phyloP scores from a whole-genome alignment of 2,113 vertebrate genomes.

The Anarhynchus alexandrinus region DNA sequence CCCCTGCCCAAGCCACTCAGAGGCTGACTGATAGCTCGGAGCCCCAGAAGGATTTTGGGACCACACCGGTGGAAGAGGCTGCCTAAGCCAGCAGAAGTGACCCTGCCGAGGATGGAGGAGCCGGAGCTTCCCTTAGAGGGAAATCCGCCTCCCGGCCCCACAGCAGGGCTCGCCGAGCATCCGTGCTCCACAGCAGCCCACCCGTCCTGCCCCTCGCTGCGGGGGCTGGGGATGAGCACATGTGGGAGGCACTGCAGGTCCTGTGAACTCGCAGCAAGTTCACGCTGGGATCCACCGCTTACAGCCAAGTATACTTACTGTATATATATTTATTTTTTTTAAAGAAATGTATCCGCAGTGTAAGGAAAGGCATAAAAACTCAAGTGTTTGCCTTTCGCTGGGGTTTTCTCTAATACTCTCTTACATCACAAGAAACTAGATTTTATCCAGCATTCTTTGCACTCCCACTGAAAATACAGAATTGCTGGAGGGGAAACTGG shows the following conservation, averaged over 20 bases:
- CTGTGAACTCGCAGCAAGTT: not conserved
- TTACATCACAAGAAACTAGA: not conserved
- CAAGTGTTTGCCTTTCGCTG: not conserved
- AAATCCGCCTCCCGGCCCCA: not conserved
- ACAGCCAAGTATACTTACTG: fast-evolving
- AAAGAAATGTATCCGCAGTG: not conserved
- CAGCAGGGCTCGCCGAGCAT: not conserved
- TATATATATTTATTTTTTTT: not conserved
- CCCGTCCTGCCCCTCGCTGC: not conserved
- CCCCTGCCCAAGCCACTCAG: fast-evolving
- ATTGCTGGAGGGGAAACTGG: not conserved
- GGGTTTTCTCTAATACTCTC: not conserved
- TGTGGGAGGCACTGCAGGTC: not conserved
- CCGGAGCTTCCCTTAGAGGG: not conserved
- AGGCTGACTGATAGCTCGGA: fast-evolving
- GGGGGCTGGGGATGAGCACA: fast-evolving
- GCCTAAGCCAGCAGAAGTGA: not conserved
- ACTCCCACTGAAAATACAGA: not conserved
- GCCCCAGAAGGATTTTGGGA: not conserved
- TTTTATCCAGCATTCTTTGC: not conserved
- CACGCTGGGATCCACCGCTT: too few relatives aligned
- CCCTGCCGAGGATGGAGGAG: not conserved
- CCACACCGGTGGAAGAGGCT: not conserved
- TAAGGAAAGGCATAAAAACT: not conserved
- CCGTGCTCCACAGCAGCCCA: not conserved